Evolutionary conservation across 2,113 vertebrate species (phyloP), one percentile per base, ranked within the genome.

Genomic region (Abramis brama): DNA sequence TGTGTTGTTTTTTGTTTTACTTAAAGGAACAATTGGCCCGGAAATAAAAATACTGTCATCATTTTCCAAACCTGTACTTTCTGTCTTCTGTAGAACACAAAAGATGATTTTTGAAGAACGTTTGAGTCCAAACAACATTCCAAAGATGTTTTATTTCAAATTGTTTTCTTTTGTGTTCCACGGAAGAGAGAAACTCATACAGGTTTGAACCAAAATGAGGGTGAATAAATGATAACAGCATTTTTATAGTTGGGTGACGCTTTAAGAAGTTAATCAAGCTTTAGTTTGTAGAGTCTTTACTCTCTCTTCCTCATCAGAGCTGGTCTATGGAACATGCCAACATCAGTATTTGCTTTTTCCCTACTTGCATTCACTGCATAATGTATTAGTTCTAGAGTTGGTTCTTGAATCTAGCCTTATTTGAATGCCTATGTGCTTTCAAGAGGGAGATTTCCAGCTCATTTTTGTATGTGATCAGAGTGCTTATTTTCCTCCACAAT

Each of bases 331-430:
- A 79, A 79, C 23, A 62, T 11, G 36, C n/a, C 78, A 80, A 80
- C 6, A 81, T 81, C 79, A 81, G 79, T 81, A 81, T 81, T 81
- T 81, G 39, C 39, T 45, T 47, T 80, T 76, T 47, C 11, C n/a
- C 8, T 50, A 7, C n/a, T 47, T 81, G 6, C 55, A 36, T 78
- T 30, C 52, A 39, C 12, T 4, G 55, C 76, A 21, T 25, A 25
- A 50, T 27, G 60, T 62, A 7, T 79, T 60, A 15, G 33, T 25
- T 79, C 7, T 43, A 2, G 21, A n/a, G 77, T 5, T 60, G 55
- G n/a, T 43, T 71, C 36, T 43, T 23, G 36, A 71, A 71, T 43
- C 36, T 57, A 78, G 50, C 27, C 75, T 57, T 33, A 43, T 60
- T 13, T 79, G 30, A 79, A 79, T 5, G 19, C 52, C 52, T 13